A percentile compares a stretch with the other conserved stretches of the same genome.
Conservation (phyloP, 1,140 invertebrate species). For the Chionoecetes opilio region DNA sequence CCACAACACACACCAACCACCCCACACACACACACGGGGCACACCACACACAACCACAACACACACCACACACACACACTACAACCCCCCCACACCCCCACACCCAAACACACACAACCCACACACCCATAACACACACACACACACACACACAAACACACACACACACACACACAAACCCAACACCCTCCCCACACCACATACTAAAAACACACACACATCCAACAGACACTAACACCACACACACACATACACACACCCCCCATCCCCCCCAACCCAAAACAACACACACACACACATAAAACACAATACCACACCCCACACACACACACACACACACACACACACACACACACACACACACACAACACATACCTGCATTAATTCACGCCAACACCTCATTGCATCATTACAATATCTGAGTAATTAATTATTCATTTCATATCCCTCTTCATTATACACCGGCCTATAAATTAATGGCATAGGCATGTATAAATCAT, state of each 20-base stretch:
- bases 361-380: constrained; percentile 1
- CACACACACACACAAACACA: constrained; percentile 17
- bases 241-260: not conserved
- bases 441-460: not conserved
- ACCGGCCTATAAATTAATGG: not conserved
- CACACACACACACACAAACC: constrained; percentile 15
- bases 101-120: too few relatives aligned
- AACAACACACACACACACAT: not conserved
- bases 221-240: not conserved
- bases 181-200: not conserved
- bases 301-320: not conserved
- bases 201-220: not conserved
- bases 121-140: too few relatives aligned
- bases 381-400: not conserved
- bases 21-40: constrained; percentile 11
- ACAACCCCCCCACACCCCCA: not conserved
- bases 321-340: constrained; percentile 11
- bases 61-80: not conserved
- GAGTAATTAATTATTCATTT: not conserved
- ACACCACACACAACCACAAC: too few relatives aligned
- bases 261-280: too few relatives aligned
- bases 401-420: not conserved
- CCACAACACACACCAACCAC: not conserved
- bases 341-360: constrained; percentile 27
- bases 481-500: not conserved